A percentile compares a stretch with the other conserved stretches of the same genome.
phyloP scores from a whole-genome alignment of 2,113 vertebrate genomes.

The Sinocyclocheilus maitianheensis region DNA sequence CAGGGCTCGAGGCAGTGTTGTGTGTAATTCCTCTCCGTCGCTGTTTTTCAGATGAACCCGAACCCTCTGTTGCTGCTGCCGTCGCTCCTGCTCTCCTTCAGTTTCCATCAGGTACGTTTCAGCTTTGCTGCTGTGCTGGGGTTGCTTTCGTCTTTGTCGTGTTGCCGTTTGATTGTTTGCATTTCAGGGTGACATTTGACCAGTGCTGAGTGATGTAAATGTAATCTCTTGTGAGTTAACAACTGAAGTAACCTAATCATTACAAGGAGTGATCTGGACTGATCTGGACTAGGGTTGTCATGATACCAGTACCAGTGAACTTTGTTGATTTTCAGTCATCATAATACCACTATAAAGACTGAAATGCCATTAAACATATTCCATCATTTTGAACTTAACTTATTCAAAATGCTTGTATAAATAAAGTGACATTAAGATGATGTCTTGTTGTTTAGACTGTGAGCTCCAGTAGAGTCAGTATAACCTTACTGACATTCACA shows the following conservation, averaged over 20 bases:
- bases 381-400: not conserved
- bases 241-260: not conserved
- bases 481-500: not conserved
- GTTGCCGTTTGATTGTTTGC: not conserved
- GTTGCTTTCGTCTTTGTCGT: not conserved
- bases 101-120: not conserved
- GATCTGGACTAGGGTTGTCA: not conserved
- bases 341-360: not conserved
- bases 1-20: not conserved
- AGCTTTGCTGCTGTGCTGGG: not conserved
- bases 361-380: not conserved
- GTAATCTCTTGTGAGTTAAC: not conserved
- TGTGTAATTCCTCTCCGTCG: not conserved
- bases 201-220: not conserved
- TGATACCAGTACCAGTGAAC: not conserved
- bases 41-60: conserved; percentile 1
- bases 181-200: not conserved
- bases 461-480: not conserved
- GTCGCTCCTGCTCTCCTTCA: not conserved
- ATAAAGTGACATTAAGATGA: not conserved
- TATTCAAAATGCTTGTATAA: not conserved
- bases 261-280: not conserved
- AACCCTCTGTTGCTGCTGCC: not conserved
- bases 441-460: not conserved
- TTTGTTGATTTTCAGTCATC: not conserved